Evolutionary conservation across 2,888 invertebrate species (phyloP).

Genomic region (Hydroisotoma schaefferi): DNA sequence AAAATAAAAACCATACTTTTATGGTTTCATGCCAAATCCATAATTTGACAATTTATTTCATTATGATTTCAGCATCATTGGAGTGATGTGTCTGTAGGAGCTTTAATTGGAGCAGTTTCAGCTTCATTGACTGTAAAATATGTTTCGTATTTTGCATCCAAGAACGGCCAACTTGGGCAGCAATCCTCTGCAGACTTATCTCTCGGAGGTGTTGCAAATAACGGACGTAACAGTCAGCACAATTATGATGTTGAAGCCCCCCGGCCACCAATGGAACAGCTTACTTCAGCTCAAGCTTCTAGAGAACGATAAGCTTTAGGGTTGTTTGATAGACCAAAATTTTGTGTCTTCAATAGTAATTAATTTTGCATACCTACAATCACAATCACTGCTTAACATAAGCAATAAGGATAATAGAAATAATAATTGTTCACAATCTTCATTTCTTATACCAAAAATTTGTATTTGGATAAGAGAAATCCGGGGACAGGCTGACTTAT

Average conservation of each 20-base stretch:
- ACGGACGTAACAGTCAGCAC: conserved; percentile 23
- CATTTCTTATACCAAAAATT: too few relatives aligned
- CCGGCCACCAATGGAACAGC: conserved; percentile 37
- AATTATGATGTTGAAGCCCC: conserved; percentile 36
- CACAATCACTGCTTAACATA: too few relatives aligned
- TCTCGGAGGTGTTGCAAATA: conserved; percentile 21
- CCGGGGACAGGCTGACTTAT: too few relatives aligned
- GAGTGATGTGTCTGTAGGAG: conserved; percentile 59
- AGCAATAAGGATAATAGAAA: not conserved
- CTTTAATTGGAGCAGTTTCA: conserved; percentile 52
- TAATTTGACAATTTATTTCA: not conserved
- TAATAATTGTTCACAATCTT: not conserved
- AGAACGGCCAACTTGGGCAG: conserved; percentile 3
- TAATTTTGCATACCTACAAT: too few relatives aligned
- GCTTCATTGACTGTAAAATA: conserved; percentile 49
- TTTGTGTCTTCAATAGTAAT: too few relatives aligned
- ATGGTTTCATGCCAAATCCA: not conserved
- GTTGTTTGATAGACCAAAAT: not conserved
- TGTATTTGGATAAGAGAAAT: too few relatives aligned
- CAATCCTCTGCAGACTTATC: conserved; percentile 13
- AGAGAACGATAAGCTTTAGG: not conserved
- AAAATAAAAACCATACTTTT: not conserved
- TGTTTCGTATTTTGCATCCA: conserved; percentile 25
- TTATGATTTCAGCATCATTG: conserved; percentile 55
- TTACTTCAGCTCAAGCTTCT: not conserved